Base-by-base conservation (phyloP, 2,888 invertebrate genomes). In the Glyphotaelius pellucidus region DNA sequence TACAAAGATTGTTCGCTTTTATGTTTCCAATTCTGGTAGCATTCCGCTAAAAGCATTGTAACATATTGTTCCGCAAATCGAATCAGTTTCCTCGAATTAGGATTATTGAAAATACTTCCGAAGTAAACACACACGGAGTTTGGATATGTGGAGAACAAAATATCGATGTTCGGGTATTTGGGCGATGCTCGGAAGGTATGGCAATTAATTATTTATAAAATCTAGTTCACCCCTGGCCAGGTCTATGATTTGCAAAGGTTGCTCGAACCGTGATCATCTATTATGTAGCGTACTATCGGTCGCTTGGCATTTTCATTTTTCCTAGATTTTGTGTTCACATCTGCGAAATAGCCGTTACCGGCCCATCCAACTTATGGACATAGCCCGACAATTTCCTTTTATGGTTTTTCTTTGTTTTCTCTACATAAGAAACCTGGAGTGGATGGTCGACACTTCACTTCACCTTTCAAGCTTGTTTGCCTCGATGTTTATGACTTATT, bases 21-120 rank as follows among this genome's bases (percentile, higher is more conserved):
- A 79, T 42, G 25, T 87, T 87, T 87, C 52, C 52, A 31, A 31
- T 67, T 87, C 87, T 52, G 31, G 31, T 32, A 87, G 42, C 47
- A 86, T 67, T 87, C 52, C 52, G 32, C 67, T 89, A 89, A 89
- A 89, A 89, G 88, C 80, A 79, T 89, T 89, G 32, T 89, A 79
- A 89, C 38, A 42, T 80, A 89, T 89, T 89, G 88, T 79, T 89
- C 35, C 88, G 25, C 88, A 67, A 79, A 89, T 89, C 79, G 80
- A 79, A 89, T 89, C 88, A 80, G 35, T 80, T 89, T 89, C 35
- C 88, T 89, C 31, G 88, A 89, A 89, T 89, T 89, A 89, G 38
- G 88, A 89, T 89, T 79, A 89, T 89, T 89, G 88, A 89, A 89
- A 89, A 89, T 38, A 31, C 79, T 89, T 79, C 88, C 25, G 25